phyloP scores from a whole-genome alignment of 2,888 invertebrate genomes.

The Automeris io region DNA sequence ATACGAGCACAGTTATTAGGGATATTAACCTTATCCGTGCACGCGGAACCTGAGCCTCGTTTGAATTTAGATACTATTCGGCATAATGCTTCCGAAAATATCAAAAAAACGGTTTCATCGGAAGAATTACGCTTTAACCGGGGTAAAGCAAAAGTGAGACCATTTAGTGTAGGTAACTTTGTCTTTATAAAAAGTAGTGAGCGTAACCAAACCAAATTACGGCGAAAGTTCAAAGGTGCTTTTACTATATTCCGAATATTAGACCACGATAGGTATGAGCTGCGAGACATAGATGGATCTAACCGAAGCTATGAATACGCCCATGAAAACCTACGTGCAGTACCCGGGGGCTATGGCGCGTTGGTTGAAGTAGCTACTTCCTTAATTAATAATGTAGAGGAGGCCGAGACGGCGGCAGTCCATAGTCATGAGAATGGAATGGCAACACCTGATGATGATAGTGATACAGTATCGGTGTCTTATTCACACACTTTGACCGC shows the following conservation, averaged over 20 bases:
- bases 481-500: too few relatives aligned
- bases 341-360: too few relatives aligned
- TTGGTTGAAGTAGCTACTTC: too few relatives aligned
- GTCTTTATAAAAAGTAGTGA: constrained; percentile 17
- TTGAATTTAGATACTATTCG: constrained; percentile 8
- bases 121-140: constrained; percentile 12
- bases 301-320: too few relatives aligned
- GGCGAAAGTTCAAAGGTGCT: constrained; percentile 16
- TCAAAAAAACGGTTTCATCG: constrained; percentile 6
- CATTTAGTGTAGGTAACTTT: constrained; percentile 13
- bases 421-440: too few relatives aligned
- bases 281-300: too few relatives aligned
- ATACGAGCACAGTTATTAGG: constrained; percentile 16
- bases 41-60: background rate
- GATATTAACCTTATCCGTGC: constrained; percentile 2
- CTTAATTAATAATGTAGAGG: too few relatives aligned
- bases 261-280: constrained; percentile 16
- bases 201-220: constrained; percentile 18
- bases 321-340: too few relatives aligned
- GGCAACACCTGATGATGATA: too few relatives aligned
- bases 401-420: too few relatives aligned
- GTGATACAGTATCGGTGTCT: too few relatives aligned
- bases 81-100: constrained; percentile 9
- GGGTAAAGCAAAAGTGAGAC: constrained; percentile 11
- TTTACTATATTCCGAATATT: constrained; percentile 11